Base-by-base conservation (phyloP, 2,888 invertebrate species). In the Hanleya hanleyi region DNA sequence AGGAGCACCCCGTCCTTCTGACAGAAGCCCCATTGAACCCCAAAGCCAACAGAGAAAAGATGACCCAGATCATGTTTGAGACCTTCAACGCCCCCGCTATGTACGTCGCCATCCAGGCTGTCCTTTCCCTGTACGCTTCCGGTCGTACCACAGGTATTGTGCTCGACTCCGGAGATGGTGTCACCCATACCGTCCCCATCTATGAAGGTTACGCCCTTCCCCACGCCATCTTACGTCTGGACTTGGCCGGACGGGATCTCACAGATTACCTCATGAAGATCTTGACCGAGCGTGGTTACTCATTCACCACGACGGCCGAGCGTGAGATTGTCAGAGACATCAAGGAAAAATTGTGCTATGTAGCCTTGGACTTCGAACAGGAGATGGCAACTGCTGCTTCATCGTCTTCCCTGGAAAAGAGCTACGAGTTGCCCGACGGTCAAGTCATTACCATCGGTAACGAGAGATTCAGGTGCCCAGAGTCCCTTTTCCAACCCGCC, bases 221-320 rank as follows among this genome's bases (percentile, higher is more conserved):
- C 91, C 97, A 97, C 90, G 97, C 97, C 93, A 97, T 97, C 93
- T 95, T 96, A 91, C 96, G 96, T 94, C 92, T 93, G 1, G 96
- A 97, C 93, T 94, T 96, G 94, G 96, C 96, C 89, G 96, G 96
- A 90, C 96, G 96, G 89, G 96, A 97, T 92, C 94, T 97, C 92
- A 97, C 97, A 92, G 96, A 97, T 93, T 97, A 97, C 93, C 94
- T 97, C 92, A 96, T 96, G 96, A 97, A 96, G 94, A 97, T 97
- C 94, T 94, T 97, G 90, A 83, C 81, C n/a, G 85, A 84, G 70
- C 75, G 83, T 64, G 85, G 85, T 37, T 86, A 84, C 74, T 74
- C 74, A n/a, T 87, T 87, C 75, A 76, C 79, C 41, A 83, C 81
- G 68, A 83, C 95, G 89, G 88, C 88, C 77, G 81, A 83, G 74